A percentile compares a stretch with the other conserved stretches of the same genome.
These are phyloP conservation scores for Clarias pachynema DNA, from an alignment of 2,797 vertebrate genomes.

Conservation along the genomic window DNA sequence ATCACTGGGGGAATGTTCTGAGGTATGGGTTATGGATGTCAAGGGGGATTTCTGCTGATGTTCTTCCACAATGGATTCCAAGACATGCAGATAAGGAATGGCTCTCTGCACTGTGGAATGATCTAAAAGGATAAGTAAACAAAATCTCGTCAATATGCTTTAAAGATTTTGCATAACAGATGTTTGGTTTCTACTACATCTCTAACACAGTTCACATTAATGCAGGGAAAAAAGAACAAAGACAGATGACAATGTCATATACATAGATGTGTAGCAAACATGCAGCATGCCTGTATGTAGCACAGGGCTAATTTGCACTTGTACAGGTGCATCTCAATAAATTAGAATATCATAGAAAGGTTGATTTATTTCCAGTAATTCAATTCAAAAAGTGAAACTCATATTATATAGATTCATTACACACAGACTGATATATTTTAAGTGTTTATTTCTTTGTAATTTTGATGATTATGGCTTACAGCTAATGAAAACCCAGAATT, in stretches of 20 bases:
- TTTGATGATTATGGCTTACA: no score
- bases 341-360: no score
- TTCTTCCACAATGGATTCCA: conserved; percentile 83
- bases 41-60: conserved; percentile 64
- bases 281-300: conserved; percentile 35
- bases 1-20: conserved; percentile 37
- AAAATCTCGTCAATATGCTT: not conserved
- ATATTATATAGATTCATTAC: no score
- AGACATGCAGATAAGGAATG: conserved; percentile 74
- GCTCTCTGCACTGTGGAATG: conserved; percentile 73
- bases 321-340: no score
- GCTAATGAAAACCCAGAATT: no score
- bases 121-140: conserved; percentile 62
- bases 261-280: conserved; percentile 21
- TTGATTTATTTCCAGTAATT: no score
- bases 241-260: not conserved
- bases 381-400: no score
- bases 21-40: conserved; percentile 59
- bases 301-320: not conserved
- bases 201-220: not conserved
- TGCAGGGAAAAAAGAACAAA: not conserved
- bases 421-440: no score
- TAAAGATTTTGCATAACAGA: not conserved
- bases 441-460: no score
- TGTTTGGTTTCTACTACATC: not conserved